Base-by-base conservation (phyloP, 2,797 vertebrate species). In the Florisuga fusca region DNA sequence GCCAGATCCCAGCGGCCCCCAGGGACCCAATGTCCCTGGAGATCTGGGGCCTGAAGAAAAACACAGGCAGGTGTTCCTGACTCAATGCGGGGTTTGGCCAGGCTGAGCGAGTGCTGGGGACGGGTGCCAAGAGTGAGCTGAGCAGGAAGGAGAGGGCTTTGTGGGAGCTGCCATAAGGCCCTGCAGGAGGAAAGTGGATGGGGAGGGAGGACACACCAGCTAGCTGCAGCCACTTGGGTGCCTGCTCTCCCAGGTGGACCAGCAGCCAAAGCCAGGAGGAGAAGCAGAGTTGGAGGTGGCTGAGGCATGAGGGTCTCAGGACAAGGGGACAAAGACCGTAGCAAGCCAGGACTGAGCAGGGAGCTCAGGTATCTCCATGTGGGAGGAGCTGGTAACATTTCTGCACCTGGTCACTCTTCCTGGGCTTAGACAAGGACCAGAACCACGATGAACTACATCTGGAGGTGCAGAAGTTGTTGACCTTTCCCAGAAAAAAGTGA, bases 1-100 rank as follows among this genome's bases (percentile, higher is more conserved):
- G 76, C 51, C 50, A 75, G 46, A 85, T 89, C 41, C 46, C 3
- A 1, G 57, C 4, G 4, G 45, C 18, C 48, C 67, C 23, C 29
- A n/a, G 55, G 85, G 79, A 93, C 66, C 84, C 9, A 2, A 21
- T 0, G 9, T 92, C 84, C 74, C 83, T 2, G 0, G 86, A 90
- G 89, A 94, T 87, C 74, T 1, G 1, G 27, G 87, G 73, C 84
- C 91, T 84, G 58, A 62, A 89, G 91, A 93, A 96, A 96, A 96
- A 96, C 87, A 96, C 13, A 1, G 93, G 79, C 82, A 94, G 91
- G 93, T 95, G 93, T 96, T 94, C 67, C 94, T 96, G 94, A 95
- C 95, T 96, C 94, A 96, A 90, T 0, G 1, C 21, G 0, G 82
- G 87, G 84, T 85, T 92, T 94, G 87, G 94, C 91, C 95, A 90